Percentiles rank a stretch among this genome's conserved stretches.
phyloP scores from a whole-genome alignment of 64 coral and sea anemone genomes.

The Actinia tenebrosa region DNA sequence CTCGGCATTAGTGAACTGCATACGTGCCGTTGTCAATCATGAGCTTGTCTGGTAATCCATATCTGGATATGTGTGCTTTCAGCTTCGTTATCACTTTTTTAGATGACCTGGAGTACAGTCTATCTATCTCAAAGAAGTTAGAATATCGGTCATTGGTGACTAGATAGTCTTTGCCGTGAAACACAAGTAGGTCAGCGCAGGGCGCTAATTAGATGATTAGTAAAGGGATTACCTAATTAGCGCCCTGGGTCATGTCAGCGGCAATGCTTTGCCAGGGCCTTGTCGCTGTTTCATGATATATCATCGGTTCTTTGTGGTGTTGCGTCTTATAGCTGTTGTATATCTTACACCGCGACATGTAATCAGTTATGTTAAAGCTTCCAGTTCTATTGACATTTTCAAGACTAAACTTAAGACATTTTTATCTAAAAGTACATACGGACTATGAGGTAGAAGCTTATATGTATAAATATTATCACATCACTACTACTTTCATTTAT shows the following conservation, averaged over 20 bases:
- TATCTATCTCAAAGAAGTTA: constrained; percentile 34
- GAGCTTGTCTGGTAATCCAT: not conserved
- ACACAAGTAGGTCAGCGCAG: constrained; percentile 33
- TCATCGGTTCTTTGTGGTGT: constrained; percentile 25
- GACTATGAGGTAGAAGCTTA: too few species aligned
- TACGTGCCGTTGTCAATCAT: constrained; percentile 18
- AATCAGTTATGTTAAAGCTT: constrained; percentile 12
- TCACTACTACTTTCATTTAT: too few species aligned
- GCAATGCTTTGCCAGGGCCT: constrained; percentile 48
- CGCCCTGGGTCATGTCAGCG: too few species aligned
- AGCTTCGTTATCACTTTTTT: not conserved
- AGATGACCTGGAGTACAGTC: not conserved
- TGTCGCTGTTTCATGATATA: constrained; percentile 28
- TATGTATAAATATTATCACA: too few species aligned
- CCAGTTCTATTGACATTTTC: too few species aligned
- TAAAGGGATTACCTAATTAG: too few species aligned
- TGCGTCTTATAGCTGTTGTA: constrained; percentile 27
- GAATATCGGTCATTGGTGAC: constrained; percentile 24
- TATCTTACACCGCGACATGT: constrained; percentile 3
- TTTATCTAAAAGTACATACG: too few species aligned
- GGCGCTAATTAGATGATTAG: too few species aligned
- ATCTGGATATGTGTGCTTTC: constrained; percentile 17
- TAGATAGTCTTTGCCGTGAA: constrained; percentile 10
- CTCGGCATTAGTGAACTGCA: constrained; percentile 30
- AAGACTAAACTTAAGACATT: too few species aligned